These are phyloP conservation scores for Gallinago nigripennis DNA, from an alignment of 2,797 vertebrate genomes.

Conservation along the genomic window DNA sequence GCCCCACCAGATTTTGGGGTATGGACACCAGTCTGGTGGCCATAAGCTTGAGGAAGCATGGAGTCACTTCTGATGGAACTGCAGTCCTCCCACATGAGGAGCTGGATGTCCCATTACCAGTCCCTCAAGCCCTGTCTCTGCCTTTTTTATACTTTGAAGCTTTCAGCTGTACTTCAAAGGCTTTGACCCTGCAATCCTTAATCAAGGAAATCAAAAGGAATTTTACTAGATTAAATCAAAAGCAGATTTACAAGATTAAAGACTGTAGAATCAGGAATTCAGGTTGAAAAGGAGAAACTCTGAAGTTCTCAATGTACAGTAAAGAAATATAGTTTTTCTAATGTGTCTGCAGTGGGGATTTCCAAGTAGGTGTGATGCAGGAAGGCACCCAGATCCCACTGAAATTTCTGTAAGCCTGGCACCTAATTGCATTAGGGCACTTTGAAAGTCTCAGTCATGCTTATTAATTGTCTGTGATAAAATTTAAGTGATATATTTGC, in stretches of 20 bases:
- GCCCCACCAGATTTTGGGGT: neutral
- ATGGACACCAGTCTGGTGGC: neutral
- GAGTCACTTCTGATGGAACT: neutral
- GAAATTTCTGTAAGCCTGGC: neutral
- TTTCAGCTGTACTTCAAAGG: constrained; percentile 28
- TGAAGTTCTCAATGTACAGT: neutral
- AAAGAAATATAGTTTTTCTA: neutral
- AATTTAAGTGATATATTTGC: constrained; percentile 66
- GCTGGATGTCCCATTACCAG: neutral
- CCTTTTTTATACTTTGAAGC: neutral
- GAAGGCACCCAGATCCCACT: neutral
- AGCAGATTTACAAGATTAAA: constrained; percentile 50
- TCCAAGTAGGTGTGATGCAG: neutral
- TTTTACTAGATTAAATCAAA: constrained; percentile 48
- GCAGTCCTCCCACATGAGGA: neutral
- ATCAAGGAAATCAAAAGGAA: constrained; percentile 51
- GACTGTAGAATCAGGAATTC: constrained; percentile 2
- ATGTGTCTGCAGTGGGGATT: neutral
- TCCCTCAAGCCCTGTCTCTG: neutral
- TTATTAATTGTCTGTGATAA: constrained; percentile 58
- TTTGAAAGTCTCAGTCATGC: constrained; percentile 20
- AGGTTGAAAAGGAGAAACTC: constrained; percentile 14
- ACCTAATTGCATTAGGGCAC: constrained; percentile 34
- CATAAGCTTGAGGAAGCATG: neutral
- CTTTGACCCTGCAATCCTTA: neutral